Base-by-base conservation (phyloP, 2,113 vertebrate genomes). In the Oncorhynchus mykiss region DNA sequence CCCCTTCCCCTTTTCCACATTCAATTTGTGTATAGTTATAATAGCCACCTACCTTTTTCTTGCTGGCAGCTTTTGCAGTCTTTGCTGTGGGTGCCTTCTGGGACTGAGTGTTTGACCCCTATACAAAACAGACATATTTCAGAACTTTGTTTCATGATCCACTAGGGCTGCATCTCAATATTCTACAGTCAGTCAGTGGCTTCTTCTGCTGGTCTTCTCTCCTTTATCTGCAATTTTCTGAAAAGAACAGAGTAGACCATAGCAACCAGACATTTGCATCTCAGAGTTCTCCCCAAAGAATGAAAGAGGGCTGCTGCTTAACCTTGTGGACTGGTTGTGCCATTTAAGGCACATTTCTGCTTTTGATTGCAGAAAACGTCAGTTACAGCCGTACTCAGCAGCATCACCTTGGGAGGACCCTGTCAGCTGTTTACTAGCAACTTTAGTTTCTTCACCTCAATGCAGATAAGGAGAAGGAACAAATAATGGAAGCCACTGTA, bases 1-100 rank as follows among this genome's bases (percentile, higher is more conserved):
- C 31, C 5, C 5, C 5, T 34, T 34, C 31, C 31, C 31, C 1
- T 34, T 34, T 34, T 6, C 31, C 31, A 34, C 31, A 34, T 12
- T 45, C 0, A 45, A 45, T 11, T 11, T 45, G 39, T 45, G 54
- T 20, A 20, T 20, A 5, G 54, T 57, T 57, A 57, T 57, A 14
- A 20, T 18, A 57, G 14, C 54, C 4, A 54, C 45, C 0, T 16
- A 94, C 92, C 90, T 90, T 93, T 80, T 91, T 92, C 81, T 92
- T 93, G 71, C 12, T 78, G 2, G 72, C 16, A 31, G 76, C 51
- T 89, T 93, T 94, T 22, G 70, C 31, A 34, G 67, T 39, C 80
- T 92, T 93, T n/a, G 48, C 72, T 16, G 73, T 80, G 60, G 84
- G 57, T 27, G 73, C 14, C 65, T 90, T 93, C 51, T 83, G 87